These are phyloP conservation scores for Hylyphantes graminicola DNA, from an alignment of 1,140 invertebrate species.

Conservation along the genomic window DNA sequence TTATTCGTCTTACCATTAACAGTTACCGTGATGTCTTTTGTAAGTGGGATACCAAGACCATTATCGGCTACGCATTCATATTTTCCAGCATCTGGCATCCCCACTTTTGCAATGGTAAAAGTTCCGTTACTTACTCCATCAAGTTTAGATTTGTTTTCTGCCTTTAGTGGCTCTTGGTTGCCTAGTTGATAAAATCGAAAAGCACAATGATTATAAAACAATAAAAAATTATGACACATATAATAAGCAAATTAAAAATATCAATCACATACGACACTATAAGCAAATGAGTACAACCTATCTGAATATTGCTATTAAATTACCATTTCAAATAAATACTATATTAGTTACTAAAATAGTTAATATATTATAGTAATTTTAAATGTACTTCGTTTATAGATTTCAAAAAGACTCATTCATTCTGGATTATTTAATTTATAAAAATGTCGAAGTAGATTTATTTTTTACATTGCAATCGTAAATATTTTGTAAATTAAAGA, in stretches of 20 bases:
- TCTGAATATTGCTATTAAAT: no score
- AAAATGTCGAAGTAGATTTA: not conserved
- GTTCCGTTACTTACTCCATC: slow-evolving; percentile 16
- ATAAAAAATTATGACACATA: not conserved
- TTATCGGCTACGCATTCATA: slow-evolving; percentile 92
- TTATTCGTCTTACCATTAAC: slow-evolving; percentile 52
- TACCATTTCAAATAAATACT: not conserved
- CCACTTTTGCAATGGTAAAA: slow-evolving; percentile 82
- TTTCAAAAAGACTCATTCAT: not conserved
- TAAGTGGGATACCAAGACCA: slow-evolving; percentile 80
- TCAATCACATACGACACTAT: not conserved
- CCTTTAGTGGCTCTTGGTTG: not conserved
- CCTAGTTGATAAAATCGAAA: slow-evolving; percentile 6
- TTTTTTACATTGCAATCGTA: not conserved
- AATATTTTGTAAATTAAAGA: not conserved
- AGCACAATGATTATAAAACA: not conserved
- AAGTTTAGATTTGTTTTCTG: not conserved
- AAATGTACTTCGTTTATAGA: not conserved
- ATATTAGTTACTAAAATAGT: not conserved
- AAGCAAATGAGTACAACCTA: no score
- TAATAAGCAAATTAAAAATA: not conserved
- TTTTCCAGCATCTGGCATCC: slow-evolving; percentile 83
- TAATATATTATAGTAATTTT: not conserved
- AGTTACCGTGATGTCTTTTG: slow-evolving; percentile 29
- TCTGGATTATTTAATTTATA: not conserved